These are phyloP conservation scores for Danio kyathit DNA, from an alignment of 2,797 vertebrate species.

Conservation along the genomic window DNA sequence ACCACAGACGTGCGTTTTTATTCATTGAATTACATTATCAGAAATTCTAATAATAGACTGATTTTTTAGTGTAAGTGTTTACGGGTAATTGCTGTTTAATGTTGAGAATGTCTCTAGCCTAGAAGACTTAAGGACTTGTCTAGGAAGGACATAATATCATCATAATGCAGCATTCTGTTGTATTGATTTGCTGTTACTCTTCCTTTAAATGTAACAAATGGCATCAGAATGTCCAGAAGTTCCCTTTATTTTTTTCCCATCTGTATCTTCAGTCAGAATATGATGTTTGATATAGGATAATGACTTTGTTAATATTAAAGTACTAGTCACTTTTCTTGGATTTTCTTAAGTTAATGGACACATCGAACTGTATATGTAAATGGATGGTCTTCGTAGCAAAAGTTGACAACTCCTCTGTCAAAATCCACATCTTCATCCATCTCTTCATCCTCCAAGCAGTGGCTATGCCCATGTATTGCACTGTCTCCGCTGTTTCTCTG, in stretches of 20 bases:
- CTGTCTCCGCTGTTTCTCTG: slow-evolving; percentile 54
- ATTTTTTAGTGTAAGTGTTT: no score
- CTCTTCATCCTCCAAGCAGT: slow-evolving; percentile 51
- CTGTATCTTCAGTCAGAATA: background rate
- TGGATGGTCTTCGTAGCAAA: slow-evolving; percentile 76
- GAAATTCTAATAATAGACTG: background rate
- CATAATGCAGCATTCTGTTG: background rate
- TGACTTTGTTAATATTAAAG: background rate
- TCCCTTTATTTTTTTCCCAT: background rate
- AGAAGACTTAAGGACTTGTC: background rate
- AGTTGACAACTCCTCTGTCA: slow-evolving; percentile 76
- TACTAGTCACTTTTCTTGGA: background rate
- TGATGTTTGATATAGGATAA: background rate
- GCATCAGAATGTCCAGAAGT: background rate
- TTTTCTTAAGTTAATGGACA: background rate
- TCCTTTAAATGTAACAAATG: background rate
- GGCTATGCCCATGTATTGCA: slow-evolving; percentile 49
- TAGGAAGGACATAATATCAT: background rate
- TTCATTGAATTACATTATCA: background rate
- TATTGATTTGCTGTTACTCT: background rate
- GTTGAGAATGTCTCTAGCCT: background rate
- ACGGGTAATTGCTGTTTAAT: background rate
- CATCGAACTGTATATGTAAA: slow-evolving; percentile 22
- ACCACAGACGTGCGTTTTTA: background rate
- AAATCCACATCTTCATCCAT: slow-evolving; percentile 58